Conservation (phyloP, 2,888 invertebrate genomes). For the Syrista parreyssii region DNA sequence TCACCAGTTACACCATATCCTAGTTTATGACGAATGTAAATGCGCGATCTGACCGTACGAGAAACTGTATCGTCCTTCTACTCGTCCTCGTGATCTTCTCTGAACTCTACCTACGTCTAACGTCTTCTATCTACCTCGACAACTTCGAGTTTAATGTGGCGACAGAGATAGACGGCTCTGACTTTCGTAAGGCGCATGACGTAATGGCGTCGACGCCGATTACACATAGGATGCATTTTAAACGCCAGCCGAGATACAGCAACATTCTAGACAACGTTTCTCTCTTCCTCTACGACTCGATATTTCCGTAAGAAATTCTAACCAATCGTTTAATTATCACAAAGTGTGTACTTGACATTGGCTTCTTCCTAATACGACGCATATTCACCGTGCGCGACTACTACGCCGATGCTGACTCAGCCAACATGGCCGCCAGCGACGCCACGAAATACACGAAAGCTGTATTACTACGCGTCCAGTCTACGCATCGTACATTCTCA, state of each 20-base stretch:
- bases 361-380: not conserved
- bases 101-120: not conserved
- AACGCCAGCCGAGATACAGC: not conserved
- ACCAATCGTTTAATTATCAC: not conserved
- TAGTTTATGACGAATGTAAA: not conserved
- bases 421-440: not conserved
- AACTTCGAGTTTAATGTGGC: not conserved
- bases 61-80: not conserved
- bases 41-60: not conserved
- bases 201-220: conserved; percentile 48
- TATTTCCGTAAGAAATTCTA: not conserved
- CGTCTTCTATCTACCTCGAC: not conserved
- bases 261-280: not conserved
- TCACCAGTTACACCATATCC: not conserved
- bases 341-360: not conserved
- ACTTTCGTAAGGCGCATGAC: conserved; percentile 56
- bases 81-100: not conserved
- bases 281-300: not conserved
- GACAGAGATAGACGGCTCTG: not conserved
- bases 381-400: not conserved
- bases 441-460: not conserved
- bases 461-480: not conserved
- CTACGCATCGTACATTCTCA: not conserved
- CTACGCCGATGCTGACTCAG: conserved; percentile 6
- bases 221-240: not conserved